Conservation (phyloP, 1,140 invertebrate species). For the Drosophila seguyi region DNA sequence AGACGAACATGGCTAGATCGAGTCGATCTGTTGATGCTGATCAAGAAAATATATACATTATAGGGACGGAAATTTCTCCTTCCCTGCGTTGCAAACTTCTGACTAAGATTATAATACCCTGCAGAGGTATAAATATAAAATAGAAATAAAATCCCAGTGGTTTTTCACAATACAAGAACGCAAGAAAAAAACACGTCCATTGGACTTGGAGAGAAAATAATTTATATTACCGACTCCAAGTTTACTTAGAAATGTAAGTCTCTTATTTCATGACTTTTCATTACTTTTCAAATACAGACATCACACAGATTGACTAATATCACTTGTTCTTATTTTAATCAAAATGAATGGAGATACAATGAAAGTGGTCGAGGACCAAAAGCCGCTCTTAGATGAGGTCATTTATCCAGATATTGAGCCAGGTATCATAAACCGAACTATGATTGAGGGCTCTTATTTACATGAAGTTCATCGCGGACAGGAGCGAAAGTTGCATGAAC, state of each 20-base stretch:
- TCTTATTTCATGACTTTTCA: not conserved
- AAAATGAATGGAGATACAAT: slow-evolving; percentile 11
- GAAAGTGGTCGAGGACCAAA: not conserved
- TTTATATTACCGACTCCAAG: not conserved
- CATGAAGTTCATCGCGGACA: slow-evolving; percentile 4
- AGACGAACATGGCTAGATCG: too few relatives aligned
- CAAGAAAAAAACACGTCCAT: too few relatives aligned
- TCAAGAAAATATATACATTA: too few relatives aligned
- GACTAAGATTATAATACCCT: too few relatives aligned
- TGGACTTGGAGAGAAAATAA: too few relatives aligned
- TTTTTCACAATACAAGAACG: too few relatives aligned
- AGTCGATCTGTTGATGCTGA: too few relatives aligned
- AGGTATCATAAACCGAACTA: slow-evolving; percentile 16
- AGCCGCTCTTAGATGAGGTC: slow-evolving; percentile 14
- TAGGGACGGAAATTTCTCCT: too few relatives aligned
- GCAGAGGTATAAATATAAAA: too few relatives aligned
- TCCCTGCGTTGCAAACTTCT: too few relatives aligned
- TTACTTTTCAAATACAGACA: not conserved
- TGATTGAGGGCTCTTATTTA: slow-evolving; percentile 16
- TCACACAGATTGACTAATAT: not conserved
- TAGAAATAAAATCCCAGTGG: too few relatives aligned
- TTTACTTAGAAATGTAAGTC: slow-evolving; percentile 2
- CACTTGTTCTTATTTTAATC: not conserved
- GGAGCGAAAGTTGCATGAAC: slow-evolving; percentile 1
- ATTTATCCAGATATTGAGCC: slow-evolving; percentile 25